Conservation (phyloP, 2,797 vertebrate species). For the Anolis apletophallus region DNA sequence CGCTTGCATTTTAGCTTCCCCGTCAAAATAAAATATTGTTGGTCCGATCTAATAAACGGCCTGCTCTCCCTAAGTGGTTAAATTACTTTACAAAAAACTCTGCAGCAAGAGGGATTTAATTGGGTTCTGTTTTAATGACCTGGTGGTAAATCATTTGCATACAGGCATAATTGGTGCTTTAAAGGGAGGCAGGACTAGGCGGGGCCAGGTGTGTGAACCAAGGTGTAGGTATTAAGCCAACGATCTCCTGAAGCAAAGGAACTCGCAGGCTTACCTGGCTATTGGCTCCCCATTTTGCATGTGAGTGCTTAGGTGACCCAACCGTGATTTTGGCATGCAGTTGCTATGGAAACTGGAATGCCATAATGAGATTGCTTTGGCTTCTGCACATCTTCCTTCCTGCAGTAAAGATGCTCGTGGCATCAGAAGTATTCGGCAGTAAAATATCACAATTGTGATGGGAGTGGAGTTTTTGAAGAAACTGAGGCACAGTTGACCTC, state of each 20-base stretch:
- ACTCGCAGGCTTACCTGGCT: neutral
- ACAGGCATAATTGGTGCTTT: slow-evolving; percentile 56
- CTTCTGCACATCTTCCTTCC: neutral
- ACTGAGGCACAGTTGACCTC: too few species aligned
- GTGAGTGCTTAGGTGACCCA: neutral
- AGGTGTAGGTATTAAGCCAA: neutral
- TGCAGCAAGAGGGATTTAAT: slow-evolving; percentile 62
- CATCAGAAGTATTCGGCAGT: too few species aligned
- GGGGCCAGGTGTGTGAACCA: slow-evolving; percentile 25
- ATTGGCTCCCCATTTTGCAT: neutral
- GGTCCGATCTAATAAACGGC: slow-evolving; percentile 63
- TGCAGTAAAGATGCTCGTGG: neutral
- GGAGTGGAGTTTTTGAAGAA: too few species aligned
- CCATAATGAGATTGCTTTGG: neutral
- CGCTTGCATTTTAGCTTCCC: slow-evolving; percentile 57
- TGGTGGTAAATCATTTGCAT: slow-evolving; percentile 56
- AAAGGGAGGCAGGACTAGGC: slow-evolving; percentile 55
- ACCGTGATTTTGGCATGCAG: neutral
- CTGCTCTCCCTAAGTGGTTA: slow-evolving; percentile 66
- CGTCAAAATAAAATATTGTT: slow-evolving; percentile 70
- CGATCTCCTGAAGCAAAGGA: neutral
- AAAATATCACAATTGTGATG: neutral
- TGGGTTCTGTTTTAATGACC: slow-evolving; percentile 66
- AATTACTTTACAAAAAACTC: slow-evolving; percentile 67
- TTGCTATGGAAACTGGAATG: neutral